Evolutionary conservation across 1,140 invertebrate genomes (phyloP).

Genomic region (Papilio polyxenes): DNA sequence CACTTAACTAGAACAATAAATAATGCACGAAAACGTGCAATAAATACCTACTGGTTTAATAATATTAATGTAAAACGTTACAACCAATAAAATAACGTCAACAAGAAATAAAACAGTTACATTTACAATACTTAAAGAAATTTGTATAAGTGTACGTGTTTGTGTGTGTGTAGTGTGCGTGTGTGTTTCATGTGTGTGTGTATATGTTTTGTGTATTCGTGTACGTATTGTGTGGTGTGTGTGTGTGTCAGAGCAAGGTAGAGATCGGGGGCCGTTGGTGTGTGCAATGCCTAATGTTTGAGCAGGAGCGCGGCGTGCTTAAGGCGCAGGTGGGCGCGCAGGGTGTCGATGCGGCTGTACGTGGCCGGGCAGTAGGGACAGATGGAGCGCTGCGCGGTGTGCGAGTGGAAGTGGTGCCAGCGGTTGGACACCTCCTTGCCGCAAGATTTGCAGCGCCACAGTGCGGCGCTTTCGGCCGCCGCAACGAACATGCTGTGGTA

Average conservation of each 20-base stretch:
- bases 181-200: not conserved
- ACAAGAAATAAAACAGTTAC: conserved; percentile 26
- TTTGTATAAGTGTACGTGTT: not conserved
- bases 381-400: conserved; percentile 87
- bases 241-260: conserved; percentile 47
- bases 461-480: conserved; percentile 83
- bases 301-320: conserved; percentile 85
- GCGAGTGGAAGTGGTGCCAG: conserved; percentile 93
- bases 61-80: conserved; percentile 64
- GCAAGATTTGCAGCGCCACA: conserved; percentile 90
- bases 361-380: conserved; percentile 92
- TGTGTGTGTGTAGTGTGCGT: conserved; percentile 18
- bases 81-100: conserved; percentile 55
- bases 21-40: conserved; percentile 73
- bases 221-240: conserved; percentile 36
- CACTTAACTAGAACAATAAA: conserved; percentile 71
- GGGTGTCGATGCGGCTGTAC: conserved; percentile 91
- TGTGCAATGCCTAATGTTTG: conserved; percentile 66
- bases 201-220: conserved; percentile 36
- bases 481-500: conserved; percentile 91
- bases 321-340: conserved; percentile 87
- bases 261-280: conserved; percentile 55
- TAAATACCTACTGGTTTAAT: conserved; percentile 63
- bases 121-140: conserved; percentile 30
- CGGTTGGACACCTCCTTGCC: conserved; percentile 92